Evolutionary conservation across 2,888 invertebrate species (phyloP), one percentile per base, ranked within the genome.

Genomic region (Dysmachus trigonus): DNA sequence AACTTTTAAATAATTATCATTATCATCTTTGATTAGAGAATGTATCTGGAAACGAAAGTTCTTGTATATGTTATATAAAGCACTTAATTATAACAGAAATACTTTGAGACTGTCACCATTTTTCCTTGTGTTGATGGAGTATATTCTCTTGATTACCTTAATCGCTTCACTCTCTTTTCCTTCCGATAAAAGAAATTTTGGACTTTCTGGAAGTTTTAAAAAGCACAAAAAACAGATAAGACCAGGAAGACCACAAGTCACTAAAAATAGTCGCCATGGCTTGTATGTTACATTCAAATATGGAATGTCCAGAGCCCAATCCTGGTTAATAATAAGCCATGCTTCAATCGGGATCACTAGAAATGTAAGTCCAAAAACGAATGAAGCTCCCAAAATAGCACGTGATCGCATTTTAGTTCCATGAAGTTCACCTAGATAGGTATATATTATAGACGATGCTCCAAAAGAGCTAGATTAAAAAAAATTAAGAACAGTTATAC

Each of bases 381-480:
- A 89, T 7, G 91, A 90, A 0, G 91, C 89, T 31, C 90, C 90
- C 90, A 91, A 90, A 8, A 92, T 90, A 5, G 91, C 92, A 88
- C 92, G 92, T 1, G 93, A 92, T 7, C 93, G 91, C 53, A 91
- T 91, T 77, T 89, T 90, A 71, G 91, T 89, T 33, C 92, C 91
- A 87, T 93, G 93, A 88, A 93, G 93, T 89, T 94, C 94, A 7
- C 93, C 93, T 22, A 93, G 90, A 88, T 93, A 93, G 1, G 93
- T 93, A 88, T 93, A 93, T 2, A 93, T 90, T 6, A 93, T 92
- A 0, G 93, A 92, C 2, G 93, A 93, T 31, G 10, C 81, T 30
- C 77, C 77, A 27, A 22, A 77, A 47, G 30, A 27, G n/a, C 77
- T 77, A 10, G 10, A 62, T 62, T n/a, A 62, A 62, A 62, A 62